Percentiles rank a stretch among this genome's conserved stretches.
These are phyloP conservation scores for Bombus pascuorum DNA, from an alignment of 1,140 invertebrate species.

Conservation along the genomic window DNA sequence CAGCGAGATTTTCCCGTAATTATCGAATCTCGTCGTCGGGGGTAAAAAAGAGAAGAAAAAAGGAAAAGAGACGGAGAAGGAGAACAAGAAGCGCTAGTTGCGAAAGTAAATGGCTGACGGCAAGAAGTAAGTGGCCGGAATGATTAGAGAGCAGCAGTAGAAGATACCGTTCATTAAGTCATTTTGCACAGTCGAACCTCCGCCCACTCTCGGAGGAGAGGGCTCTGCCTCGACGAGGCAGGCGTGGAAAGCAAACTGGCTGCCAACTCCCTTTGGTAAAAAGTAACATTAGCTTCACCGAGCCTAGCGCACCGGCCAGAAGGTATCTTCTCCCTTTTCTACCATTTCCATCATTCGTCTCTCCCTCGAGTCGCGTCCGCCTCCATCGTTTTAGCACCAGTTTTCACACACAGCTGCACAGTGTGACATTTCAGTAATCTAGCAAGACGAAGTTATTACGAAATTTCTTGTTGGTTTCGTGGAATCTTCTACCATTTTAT, in stretches of 20 bases:
- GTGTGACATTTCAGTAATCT: not conserved
- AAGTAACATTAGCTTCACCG: conserved; percentile 58
- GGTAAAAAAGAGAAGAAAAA: conserved; percentile 18
- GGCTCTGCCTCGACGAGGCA: conserved; percentile 40
- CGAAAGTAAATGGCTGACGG: conserved; percentile 69
- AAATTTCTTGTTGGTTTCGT: too few relatives aligned
- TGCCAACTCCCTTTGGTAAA: conserved; percentile 59
- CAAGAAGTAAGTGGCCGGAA: conserved; percentile 68
- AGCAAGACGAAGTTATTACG: not conserved
- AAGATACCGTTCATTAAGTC: conserved; percentile 72
- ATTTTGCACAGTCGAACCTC: conserved; percentile 67
- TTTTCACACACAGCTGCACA: too few relatives aligned
- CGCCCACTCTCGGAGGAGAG: conserved; percentile 52
- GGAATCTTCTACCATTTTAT: too few relatives aligned
- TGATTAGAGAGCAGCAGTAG: conserved; percentile 67
- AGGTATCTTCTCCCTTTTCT: not conserved
- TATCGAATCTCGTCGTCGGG: conserved; percentile 56
- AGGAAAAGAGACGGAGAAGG: not conserved
- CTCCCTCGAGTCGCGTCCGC: not conserved
- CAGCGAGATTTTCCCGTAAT: conserved; percentile 63
- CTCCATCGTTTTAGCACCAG: not conserved
- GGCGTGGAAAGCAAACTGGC: conserved; percentile 62
- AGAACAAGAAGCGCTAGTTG: conserved; percentile 63
- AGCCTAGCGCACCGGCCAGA: not conserved
- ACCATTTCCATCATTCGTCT: conserved; percentile 3